These are phyloP conservation scores for Dipodomys ordii DNA, from an alignment of 2,113 vertebrate species.

Conservation along the genomic window DNA sequence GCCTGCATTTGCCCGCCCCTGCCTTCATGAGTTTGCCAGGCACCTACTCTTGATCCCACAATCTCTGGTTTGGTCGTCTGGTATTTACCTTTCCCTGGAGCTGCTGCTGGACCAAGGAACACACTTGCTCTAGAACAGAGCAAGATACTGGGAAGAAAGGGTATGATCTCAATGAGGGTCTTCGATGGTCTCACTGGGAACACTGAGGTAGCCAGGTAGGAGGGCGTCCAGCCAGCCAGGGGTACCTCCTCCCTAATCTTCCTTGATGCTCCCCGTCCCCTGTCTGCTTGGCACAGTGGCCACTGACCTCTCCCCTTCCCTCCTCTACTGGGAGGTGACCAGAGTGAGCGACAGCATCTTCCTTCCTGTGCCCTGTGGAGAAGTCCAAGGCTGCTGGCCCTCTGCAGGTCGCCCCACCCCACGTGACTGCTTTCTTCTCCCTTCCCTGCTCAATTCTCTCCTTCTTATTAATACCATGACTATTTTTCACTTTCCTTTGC, in stretches of 20 bases:
- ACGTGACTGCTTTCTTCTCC: rapidly evolving
- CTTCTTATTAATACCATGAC: rapidly evolving
- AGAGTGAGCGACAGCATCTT: not conserved
- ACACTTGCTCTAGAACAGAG: not conserved
- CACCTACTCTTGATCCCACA: not conserved
- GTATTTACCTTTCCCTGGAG: not conserved
- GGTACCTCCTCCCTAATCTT: not conserved
- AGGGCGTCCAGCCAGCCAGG: rapidly evolving
- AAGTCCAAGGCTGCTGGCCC: not conserved
- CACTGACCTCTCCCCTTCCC: not conserved
- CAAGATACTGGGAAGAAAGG: not conserved
- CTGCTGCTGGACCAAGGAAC: not conserved
- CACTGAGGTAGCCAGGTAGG: not conserved
- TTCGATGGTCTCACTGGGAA: not conserved
- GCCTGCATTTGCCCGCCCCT: too few species aligned
- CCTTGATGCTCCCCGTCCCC: not conserved
- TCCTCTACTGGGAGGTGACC: not conserved
- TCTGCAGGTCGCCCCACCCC: not conserved
- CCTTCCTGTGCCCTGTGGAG: not conserved
- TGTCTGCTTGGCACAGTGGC: not conserved
- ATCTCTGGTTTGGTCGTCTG: not conserved
- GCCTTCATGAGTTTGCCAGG: not conserved
- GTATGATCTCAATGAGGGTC: not conserved
- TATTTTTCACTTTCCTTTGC: not conserved
- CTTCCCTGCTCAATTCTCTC: not conserved